phyloP scores from a whole-genome alignment of 2,888 invertebrate species.

The Lasioglossum calceatum region DNA sequence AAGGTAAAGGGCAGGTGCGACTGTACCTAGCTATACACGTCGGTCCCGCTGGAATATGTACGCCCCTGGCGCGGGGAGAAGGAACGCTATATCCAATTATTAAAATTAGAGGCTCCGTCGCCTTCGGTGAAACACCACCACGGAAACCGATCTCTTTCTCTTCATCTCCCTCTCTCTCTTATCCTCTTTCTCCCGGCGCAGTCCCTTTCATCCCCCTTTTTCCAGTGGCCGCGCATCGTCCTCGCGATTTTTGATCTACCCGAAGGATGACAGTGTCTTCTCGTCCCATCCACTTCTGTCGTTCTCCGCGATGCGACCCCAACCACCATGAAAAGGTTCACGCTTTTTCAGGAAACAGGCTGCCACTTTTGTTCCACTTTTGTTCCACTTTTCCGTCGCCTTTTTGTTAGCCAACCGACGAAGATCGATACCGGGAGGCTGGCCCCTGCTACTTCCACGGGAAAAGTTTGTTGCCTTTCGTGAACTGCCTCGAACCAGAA shows the following conservation, averaged over 20 bases:
- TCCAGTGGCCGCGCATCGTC: neutral
- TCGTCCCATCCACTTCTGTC: neutral
- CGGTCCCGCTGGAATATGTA: slow-evolving; percentile 52
- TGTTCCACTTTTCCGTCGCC: slow-evolving; percentile 63
- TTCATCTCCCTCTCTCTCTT: neutral
- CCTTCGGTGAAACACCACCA: slow-evolving; percentile 78
- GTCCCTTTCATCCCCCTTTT: slow-evolving; percentile 6
- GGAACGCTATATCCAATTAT: slow-evolving; percentile 81
- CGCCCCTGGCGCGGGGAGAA: slow-evolving; percentile 61
- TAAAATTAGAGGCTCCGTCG: slow-evolving; percentile 83
- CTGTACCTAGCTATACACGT: slow-evolving; percentile 61
- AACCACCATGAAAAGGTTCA: slow-evolving; percentile 47
- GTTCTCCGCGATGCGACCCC: neutral
- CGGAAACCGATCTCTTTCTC: slow-evolving; percentile 59
- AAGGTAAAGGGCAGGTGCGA: slow-evolving; percentile 82
- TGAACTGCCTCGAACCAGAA: neutral
- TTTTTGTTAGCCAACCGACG: slow-evolving; percentile 48
- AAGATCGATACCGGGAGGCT: slow-evolving; percentile 58
- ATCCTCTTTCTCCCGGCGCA: slow-evolving; percentile 37
- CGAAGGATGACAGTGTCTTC: neutral
- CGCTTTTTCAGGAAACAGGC: slow-evolving; percentile 56
- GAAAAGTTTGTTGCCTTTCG: slow-evolving; percentile 14
- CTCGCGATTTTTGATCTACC: slow-evolving; percentile 31
- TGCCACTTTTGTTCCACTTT: slow-evolving; percentile 55
- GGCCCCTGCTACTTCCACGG: neutral